phyloP scores from a whole-genome alignment of 2,113 vertebrate genomes.

The Trochalopteron elliotii region DNA sequence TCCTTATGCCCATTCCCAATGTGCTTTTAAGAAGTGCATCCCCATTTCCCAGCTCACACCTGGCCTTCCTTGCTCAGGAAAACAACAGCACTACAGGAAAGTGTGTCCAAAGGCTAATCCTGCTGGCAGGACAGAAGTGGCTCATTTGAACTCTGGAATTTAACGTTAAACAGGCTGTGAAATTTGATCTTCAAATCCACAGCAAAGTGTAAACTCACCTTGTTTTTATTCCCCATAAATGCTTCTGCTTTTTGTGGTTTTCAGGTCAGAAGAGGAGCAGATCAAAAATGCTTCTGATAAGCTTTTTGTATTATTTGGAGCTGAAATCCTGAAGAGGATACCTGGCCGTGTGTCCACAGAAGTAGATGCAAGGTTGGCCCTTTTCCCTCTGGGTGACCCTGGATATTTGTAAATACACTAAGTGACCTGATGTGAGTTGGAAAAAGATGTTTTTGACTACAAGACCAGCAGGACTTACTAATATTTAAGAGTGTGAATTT shows the following conservation, averaged over 20 bases:
- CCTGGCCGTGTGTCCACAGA: constrained; percentile 96
- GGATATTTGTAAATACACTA: background rate
- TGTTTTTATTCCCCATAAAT: background rate
- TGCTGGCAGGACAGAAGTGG: background rate
- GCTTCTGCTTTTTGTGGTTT: background rate
- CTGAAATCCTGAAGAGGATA: constrained; percentile 94
- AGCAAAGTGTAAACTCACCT: background rate
- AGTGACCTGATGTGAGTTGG: background rate
- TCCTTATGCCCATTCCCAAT: accelerated
- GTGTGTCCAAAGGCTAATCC: background rate
- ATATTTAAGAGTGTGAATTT: background rate
- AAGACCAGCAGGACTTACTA: background rate
- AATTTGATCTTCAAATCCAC: background rate
- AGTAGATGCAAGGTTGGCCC: constrained; percentile 91
- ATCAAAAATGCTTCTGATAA: constrained; percentile 89
- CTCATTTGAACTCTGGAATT: background rate
- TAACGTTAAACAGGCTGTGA: background rate
- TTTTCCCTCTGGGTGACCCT: background rate
- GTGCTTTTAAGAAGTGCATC: background rate
- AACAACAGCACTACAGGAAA: background rate
- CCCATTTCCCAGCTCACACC: background rate
- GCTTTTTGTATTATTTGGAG: constrained; percentile 91
- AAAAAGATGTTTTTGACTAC: background rate
- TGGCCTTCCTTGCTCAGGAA: background rate
- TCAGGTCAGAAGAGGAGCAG: constrained; percentile 88